A percentile compares a stretch with the other conserved stretches of the same genome.
phyloP scores from a whole-genome alignment of 1,140 invertebrate genomes.

The Trachelipus rathkii region DNA sequence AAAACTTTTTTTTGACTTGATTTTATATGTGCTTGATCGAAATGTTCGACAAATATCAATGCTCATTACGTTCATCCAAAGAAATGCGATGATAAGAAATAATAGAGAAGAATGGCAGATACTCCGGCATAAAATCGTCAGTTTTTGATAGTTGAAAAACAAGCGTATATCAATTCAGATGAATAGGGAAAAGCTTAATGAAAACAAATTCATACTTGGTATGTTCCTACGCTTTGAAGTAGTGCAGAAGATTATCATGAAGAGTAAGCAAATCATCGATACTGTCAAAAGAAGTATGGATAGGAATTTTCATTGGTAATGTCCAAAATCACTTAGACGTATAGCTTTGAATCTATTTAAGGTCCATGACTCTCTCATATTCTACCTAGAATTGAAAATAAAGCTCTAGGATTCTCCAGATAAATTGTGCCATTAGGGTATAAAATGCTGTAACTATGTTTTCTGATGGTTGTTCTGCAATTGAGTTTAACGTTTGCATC shows the following conservation, averaged over 20 bases:
- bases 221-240: conserved; percentile 36
- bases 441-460: conserved; percentile 22
- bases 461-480: conserved; percentile 30
- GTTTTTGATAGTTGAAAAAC: conserved; percentile 30
- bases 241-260: conserved; percentile 35
- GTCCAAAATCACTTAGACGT: conserved; percentile 30
- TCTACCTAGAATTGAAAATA: conserved; percentile 34
- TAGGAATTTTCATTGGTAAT: conserved; percentile 29
- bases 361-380: conserved; percentile 36
- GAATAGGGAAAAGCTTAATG: conserved; percentile 36
- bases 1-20: conserved; percentile 35
- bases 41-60: conserved; percentile 43
- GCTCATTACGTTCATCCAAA: conserved; percentile 45
- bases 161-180: conserved; percentile 34
- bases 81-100: conserved; percentile 34
- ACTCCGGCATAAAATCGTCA: conserved; percentile 24
- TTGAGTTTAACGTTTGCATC: conserved; percentile 25
- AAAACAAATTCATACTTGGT: conserved; percentile 42
- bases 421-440: conserved; percentile 36
- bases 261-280: conserved; percentile 33
- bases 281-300: conserved; percentile 33
- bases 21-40: conserved; percentile 32
- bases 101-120: conserved; percentile 32
- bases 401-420: conserved; percentile 24
- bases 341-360: conserved; percentile 32